Conservation (phyloP, 2,797 vertebrate species). For the Urosaurus nigricauda region DNA sequence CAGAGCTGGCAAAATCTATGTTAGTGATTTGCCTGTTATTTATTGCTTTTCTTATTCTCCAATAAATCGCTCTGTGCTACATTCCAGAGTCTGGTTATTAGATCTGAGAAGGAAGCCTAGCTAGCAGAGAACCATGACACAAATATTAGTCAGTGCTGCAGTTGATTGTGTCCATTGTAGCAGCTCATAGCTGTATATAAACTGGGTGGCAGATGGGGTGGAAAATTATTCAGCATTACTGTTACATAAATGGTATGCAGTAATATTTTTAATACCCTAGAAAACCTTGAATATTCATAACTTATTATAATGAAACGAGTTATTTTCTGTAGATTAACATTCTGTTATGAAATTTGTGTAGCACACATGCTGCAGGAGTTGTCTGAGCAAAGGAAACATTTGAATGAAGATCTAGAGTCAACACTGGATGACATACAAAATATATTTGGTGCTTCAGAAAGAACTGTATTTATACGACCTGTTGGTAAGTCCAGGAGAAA, state of each 20-base stretch:
- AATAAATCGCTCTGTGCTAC: no score
- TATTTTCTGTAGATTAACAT: conserved; percentile 13
- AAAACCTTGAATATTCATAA: neutral
- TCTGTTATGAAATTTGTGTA: neutral
- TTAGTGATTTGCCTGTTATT: no score
- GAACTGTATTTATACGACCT: conserved; percentile 11
- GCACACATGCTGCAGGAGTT: conserved; percentile 10
- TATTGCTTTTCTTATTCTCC: no score
- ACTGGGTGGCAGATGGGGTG: neutral
- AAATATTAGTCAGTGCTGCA: no score
- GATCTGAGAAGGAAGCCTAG: no score
- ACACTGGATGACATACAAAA: neutral
- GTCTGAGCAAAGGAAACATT: neutral
- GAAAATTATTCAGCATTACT: neutral
- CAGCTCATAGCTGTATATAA: neutral
- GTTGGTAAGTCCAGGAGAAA: conserved; percentile 11
- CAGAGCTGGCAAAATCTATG: no score
- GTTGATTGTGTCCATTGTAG: no score
- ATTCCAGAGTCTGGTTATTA: no score
- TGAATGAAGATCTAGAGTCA: conserved; percentile 7
- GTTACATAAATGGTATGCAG: neutral
- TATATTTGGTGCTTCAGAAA: conserved; percentile 26
- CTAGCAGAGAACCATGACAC: no score
- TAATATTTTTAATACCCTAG: neutral
- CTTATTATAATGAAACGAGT: neutral